Evolutionary conservation across 64 coral and sea anemone species (phyloP), one percentile per base, ranked within the genome.

Genomic region (Exaiptasia diaphana): DNA sequence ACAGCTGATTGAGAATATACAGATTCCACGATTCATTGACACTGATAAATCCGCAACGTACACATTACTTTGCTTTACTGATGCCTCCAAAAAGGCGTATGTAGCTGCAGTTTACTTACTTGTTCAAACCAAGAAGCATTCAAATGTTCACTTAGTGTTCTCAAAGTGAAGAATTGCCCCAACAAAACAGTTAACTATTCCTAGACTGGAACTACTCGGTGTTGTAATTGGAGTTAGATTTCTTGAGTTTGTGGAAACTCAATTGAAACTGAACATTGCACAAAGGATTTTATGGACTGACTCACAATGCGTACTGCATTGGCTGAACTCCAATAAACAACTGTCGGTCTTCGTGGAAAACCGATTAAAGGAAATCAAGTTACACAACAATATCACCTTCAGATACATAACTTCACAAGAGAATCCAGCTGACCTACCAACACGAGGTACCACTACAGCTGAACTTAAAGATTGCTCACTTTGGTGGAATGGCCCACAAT

Each of bases 361-460:
- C 52, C 2, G 32, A 23, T 8, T 77, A 5, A 41, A 48, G 36
- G 74, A 77, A 37, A 77, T 77, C 27, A 77, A 12, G 36, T 64
- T 33, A 0, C 18, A 3, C 2, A 33, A 64, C 10, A 67, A 28
- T 67, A 24, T 18, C 15, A 36, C 40, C 63, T 75, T 86, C 56
- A 64, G 35, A 55, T 75, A 86, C 42, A 74, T 86, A 14, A 45
- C 82, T 45, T 75, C 82, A 37, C 48, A 38, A 44, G 67, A 85
- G 65, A 85, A 85, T 75, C 82, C 85, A 42, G 85, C 64, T 39
- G 85, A 87, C 43, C 73, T 87, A 76, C 45, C 85, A 52, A 87
- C 85, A 33, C 75, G 74, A 76, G 70, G 68, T 63, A 58, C 67
- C 25, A 53, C 80, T 35, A n/a, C 24, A 43, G 52, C 50, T 72